These are phyloP conservation scores for Damaliscus lunatus DNA, from an alignment of 2,113 vertebrate species.

Conservation along the genomic window DNA sequence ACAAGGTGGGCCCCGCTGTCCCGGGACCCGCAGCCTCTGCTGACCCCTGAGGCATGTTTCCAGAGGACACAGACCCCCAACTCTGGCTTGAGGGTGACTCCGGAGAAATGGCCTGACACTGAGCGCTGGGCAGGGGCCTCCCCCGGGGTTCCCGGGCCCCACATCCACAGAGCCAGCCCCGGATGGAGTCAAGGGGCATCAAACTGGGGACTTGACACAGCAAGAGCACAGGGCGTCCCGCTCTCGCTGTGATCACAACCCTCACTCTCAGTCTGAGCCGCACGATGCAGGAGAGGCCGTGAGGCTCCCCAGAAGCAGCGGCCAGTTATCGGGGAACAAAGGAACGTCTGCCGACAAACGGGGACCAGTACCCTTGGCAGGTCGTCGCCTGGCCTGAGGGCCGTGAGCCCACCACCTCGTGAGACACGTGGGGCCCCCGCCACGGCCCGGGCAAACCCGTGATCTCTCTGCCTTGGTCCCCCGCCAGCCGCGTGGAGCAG, in stretches of 20 bases:
- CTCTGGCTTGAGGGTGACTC: neutral
- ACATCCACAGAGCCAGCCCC: neutral
- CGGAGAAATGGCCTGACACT: fast-evolving
- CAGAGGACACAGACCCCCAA: fast-evolving
- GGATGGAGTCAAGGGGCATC: fast-evolving
- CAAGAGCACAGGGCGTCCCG: fast-evolving
- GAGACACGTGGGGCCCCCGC: fast-evolving
- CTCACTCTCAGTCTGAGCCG: fast-evolving
- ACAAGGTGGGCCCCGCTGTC: neutral
- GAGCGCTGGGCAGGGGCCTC: fast-evolving
- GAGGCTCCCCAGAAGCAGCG: fast-evolving
- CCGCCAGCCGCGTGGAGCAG: neutral
- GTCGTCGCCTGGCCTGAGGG: fast-evolving
- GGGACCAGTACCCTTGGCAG: fast-evolving
- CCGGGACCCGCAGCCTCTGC: too few species aligned
- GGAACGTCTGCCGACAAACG: fast-evolving
- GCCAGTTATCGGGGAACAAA: fast-evolving
- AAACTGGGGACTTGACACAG: fast-evolving
- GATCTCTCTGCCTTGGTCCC: neutral
- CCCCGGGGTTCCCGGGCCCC: fast-evolving
- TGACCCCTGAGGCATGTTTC: neutral
- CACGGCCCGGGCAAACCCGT: neutral
- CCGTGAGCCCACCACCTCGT: fast-evolving
- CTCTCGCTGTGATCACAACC: fast-evolving
- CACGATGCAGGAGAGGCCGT: fast-evolving